Conservation (phyloP, 2,797 vertebrate species). For the Dendrocincla fuliginosa region DNA sequence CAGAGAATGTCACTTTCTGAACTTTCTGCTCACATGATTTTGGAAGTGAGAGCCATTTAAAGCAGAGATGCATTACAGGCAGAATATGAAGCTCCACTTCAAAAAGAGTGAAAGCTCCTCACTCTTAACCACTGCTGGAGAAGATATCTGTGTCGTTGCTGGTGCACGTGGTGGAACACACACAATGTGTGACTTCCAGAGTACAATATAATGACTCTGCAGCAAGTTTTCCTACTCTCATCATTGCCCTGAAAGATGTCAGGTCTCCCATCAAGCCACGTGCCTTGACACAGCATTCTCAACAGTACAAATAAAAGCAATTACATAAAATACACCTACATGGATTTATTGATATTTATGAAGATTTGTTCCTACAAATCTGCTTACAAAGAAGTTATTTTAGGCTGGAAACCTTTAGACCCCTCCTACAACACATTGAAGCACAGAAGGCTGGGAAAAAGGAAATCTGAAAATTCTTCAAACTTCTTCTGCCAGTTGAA, state of each 20-base stretch:
- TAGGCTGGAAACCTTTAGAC: background rate
- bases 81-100: background rate
- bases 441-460: background rate
- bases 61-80: background rate
- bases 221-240: background rate
- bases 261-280: background rate
- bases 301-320: background rate
- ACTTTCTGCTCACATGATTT: background rate
- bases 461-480: background rate
- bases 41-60: background rate
- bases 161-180: background rate
- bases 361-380: background rate
- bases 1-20: constrained; percentile 4
- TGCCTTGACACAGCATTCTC: background rate
- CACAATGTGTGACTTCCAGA: background rate
- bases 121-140: background rate
- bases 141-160: background rate
- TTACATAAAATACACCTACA: background rate
- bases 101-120: background rate
- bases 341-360: background rate
- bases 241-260: background rate
- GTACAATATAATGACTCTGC: background rate
- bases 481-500: background rate
- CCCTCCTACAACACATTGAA: background rate
- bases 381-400: background rate